Percentiles rank a stretch among this genome's conserved stretches.
phyloP scores from a whole-genome alignment of 2,797 vertebrate species.

The Xiphophorus birchmanni region DNA sequence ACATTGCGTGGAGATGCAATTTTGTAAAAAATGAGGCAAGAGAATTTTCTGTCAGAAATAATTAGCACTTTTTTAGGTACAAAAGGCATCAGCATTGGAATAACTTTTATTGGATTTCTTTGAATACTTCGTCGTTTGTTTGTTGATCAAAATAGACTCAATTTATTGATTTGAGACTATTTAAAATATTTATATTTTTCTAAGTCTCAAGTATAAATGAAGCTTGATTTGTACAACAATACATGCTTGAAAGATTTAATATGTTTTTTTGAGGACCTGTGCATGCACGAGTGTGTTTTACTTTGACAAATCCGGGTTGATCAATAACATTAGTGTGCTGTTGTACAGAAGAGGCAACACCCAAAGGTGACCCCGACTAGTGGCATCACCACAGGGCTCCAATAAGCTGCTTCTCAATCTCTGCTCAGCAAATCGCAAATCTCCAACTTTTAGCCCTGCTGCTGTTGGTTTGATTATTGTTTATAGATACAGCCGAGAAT shows the following conservation, averaged over 20 bases:
- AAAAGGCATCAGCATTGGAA: background rate
- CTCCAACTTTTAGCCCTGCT: slow-evolving; percentile 88
- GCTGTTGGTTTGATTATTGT: slow-evolving; percentile 99
- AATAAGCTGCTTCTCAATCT: slow-evolving; percentile 87
- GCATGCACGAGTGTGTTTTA: slow-evolving; percentile 17
- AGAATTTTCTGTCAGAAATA: background rate
- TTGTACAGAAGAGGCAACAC: slow-evolving; percentile 81
- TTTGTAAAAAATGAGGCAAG: background rate
- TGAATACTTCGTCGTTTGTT: background rate
- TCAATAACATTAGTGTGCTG: slow-evolving; percentile 88
- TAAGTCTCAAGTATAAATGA: background rate
- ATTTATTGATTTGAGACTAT: background rate
- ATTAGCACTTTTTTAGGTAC: background rate
- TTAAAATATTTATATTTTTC: background rate
- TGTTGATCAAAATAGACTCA: background rate
- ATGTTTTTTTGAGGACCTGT: slow-evolving; percentile 25
- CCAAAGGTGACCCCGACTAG: slow-evolving; percentile 94
- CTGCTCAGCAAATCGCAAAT: slow-evolving; percentile 80
- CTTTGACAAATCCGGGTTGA: slow-evolving; percentile 71
- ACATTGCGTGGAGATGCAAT: background rate
- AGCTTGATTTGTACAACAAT: background rate
- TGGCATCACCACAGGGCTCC: slow-evolving; percentile 89
- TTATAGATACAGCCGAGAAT: slow-evolving; percentile 99
- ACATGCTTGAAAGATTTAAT: background rate
- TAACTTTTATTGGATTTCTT: background rate